Conservation (phyloP, 2,888 invertebrate species). For the Rhopalosiphum nymphaeae region DNA sequence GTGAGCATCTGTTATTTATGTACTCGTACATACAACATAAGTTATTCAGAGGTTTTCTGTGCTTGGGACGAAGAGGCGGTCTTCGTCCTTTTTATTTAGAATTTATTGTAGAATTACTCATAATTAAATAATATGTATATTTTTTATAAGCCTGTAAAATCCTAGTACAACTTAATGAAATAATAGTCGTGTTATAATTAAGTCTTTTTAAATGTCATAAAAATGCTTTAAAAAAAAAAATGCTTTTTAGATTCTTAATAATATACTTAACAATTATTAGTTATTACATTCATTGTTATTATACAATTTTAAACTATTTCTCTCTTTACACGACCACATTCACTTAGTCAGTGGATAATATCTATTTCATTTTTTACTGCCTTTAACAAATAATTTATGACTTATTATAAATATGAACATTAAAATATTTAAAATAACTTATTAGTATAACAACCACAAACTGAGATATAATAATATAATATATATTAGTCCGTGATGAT, state of each 20-base stretch:
- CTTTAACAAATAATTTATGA: constrained; percentile 21
- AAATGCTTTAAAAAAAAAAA: not conserved
- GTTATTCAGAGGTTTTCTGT: not conserved
- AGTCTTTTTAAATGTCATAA: not conserved
- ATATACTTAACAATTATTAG: not conserved
- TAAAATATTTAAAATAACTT: not conserved
- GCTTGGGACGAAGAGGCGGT: not conserved
- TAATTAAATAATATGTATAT: not conserved
- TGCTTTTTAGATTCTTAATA: not conserved
- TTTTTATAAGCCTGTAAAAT: not conserved
- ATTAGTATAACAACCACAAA: constrained; percentile 2
- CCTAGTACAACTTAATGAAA: not conserved
- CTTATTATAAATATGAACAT: not conserved
- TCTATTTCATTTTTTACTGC: constrained; percentile 12
- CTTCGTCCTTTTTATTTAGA: not conserved
- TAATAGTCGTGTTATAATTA: not conserved
- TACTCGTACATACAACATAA: not conserved
- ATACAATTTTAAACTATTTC: not conserved
- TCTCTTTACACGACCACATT: not conserved
- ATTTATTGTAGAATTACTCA: not conserved
- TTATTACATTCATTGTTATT: not conserved
- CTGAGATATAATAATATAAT: not conserved
- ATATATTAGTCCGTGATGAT: constrained; percentile 42
- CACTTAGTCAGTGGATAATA: not conserved
- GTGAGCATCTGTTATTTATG: not conserved